phyloP scores from a whole-genome alignment of 2,797 vertebrate genomes.

The Phaenicophaeus curvirostris region DNA sequence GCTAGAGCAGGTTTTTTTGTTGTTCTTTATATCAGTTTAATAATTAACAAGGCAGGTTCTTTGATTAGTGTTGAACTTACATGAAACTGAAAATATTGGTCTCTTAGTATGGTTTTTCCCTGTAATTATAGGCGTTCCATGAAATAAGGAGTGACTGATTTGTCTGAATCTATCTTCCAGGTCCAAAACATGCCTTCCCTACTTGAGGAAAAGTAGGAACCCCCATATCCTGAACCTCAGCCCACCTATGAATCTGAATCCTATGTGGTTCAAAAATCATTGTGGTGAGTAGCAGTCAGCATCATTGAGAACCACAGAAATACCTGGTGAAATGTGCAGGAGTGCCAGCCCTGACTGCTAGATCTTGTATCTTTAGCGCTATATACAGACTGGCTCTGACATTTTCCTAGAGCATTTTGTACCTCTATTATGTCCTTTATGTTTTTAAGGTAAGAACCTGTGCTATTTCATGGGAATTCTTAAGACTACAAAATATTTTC shows the following conservation, averaged over 20 bases:
- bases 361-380: neutral
- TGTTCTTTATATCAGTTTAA: neutral
- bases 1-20: neutral
- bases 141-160: neutral
- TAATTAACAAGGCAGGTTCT: neutral
- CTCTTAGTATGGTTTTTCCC: neutral
- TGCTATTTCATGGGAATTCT: neutral
- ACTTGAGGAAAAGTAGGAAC: constrained; percentile 88
- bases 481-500: neutral
- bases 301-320: neutral
- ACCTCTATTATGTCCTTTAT: neutral
- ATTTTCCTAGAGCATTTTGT: neutral
- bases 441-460: neutral
- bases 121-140: neutral
- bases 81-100: neutral
- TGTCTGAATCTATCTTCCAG: constrained; percentile 73
- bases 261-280: constrained; percentile 96
- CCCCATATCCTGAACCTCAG: constrained; percentile 96
- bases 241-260: constrained; percentile 93
- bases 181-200: constrained; percentile 92
- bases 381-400: neutral
- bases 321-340: neutral
- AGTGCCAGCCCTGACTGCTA: neutral
- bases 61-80: neutral
- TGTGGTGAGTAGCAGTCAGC: constrained; percentile 84